Evolutionary conservation across 2,113 vertebrate species (phyloP), one percentile per base, ranked within the genome.

Genomic region (Ammospiza caudacuta): DNA sequence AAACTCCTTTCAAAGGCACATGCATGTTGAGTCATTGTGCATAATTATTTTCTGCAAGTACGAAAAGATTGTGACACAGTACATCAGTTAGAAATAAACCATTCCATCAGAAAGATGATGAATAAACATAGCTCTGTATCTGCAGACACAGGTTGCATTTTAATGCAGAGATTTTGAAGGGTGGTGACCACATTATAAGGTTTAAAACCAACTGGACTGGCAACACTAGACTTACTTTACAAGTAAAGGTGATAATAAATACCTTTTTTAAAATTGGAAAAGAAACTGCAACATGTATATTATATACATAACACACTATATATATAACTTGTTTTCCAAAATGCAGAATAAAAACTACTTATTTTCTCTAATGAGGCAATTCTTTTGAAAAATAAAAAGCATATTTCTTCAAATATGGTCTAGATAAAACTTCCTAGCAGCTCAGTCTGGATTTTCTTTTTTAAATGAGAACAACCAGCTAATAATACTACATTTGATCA

Each of bases 41-140:
- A 35, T 43, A 95, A 83, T 89, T 93, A 74, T 92, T 95, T 96
- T 95, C 80, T 67, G 75, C 84, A 95, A 95, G 95, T 66, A 75
- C 0, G 1, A 73, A 87, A 89, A 92, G 69, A 74, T 3, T 54
- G 81, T 92, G 92, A 83, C 88, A 94, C 4, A 76, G 52, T 16
- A 39, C 51, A 87, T 75, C 80, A 80, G 87, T 78, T 78, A 19
- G 21, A 94, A 84, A 82, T 27, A 90, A 90, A 47, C 58, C 44
- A 76, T 93, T 89, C 87, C 83, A 82, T 9, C 41, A 83, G 76
- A 93, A 94, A 91, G 64, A 47, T 1, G 0, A 79, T 57, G 46
- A 76, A 74, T 43, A 95, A 90, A 81, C n/a, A 63, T 18, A 54
- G 72, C 25, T 84, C 57, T 66, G 3, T 39, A 46, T 76, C 61